Base-by-base conservation (phyloP, 2,888 invertebrate genomes). In the Lamellibrachia satsuma region DNA sequence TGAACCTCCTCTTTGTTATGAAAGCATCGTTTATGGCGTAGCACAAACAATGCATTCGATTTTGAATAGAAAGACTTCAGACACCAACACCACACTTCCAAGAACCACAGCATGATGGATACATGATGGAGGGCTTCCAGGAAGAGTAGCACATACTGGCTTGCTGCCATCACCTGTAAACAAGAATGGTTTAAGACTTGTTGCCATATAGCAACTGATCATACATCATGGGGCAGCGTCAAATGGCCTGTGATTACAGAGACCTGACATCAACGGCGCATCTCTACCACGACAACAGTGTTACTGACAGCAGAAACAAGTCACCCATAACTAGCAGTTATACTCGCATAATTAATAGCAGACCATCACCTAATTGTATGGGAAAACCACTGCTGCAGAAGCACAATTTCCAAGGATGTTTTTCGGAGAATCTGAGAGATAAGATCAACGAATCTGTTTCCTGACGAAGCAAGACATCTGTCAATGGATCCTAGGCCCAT, bases 281-380 rank as follows among this genome's bases (percentile, higher is more conserved):
- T 6, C 22, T 6, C 55, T 75, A n/a, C n/a, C 75, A 22, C 75
- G 15, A 75, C 75, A n/a, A 3, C n/a, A n/a, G 75, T n/a, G 75
- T 75, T n/a, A 75, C 75, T 75, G n/a, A 75, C 22, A 39, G 75
- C 75, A 75, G 75, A 75, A 75, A 75, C 75, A 75, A 75, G 75
- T 15, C 75, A 75, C 75, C 22, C 1, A 75, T 75, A 75, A 11
- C 22, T n/a, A 0, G 75, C 75, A 75, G n/a, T 75, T 75, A 75
- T 22, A 75, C 75, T 75, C 75, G 1, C 75, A 75, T 75, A 75
- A 75, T 75, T 75, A 22, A 11, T 6, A 6, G 22, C 11, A 22
- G 75, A 15, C 4, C 75, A 75, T 75, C 75, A n/a, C 75, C n/a
- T 75, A 22, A 75, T 22, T 75, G 75, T 22, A 75, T n/a, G 22